These are phyloP conservation scores for Bubo scandiacus DNA, from an alignment of 2,113 vertebrate species.

Conservation along the genomic window DNA sequence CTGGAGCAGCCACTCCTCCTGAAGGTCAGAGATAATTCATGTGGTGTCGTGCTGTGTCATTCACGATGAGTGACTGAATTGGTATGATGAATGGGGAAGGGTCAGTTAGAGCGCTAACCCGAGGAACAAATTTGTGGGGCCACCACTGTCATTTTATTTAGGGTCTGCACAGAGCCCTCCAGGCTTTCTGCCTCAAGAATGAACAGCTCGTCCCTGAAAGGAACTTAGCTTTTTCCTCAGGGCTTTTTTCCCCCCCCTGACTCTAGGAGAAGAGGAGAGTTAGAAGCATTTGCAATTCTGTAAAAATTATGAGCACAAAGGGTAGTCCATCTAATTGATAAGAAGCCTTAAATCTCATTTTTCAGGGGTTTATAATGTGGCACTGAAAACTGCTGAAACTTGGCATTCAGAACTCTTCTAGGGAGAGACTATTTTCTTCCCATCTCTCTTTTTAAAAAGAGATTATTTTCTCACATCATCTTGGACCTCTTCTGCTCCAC, in stretches of 20 bases:
- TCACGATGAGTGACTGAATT: not conserved
- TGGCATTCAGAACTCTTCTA: not conserved
- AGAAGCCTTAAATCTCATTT: not conserved
- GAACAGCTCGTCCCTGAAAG: not conserved
- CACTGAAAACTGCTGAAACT: not conserved
- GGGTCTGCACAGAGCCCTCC: not conserved
- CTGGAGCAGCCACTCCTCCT: not conserved
- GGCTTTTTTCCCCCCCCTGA: fast-evolving
- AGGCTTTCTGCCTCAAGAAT: not conserved
- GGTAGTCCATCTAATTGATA: not conserved
- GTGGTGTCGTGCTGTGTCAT: slow-evolving; percentile 15
- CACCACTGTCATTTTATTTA: not conserved
- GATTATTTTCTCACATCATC: not conserved
- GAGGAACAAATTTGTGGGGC: not conserved
- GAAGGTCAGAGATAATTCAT: slow-evolving; percentile 29
- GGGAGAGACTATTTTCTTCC: not conserved
- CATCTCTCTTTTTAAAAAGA: not conserved
- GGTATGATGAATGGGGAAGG: slow-evolving; percentile 10
- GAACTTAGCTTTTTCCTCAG: not conserved
- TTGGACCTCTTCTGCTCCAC: not conserved
- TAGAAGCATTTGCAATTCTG: not conserved
- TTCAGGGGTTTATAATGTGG: not conserved
- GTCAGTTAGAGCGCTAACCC: not conserved
- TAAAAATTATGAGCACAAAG: not conserved
- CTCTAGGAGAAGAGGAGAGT: not conserved